phyloP scores from a whole-genome alignment of 2,888 invertebrate species.

The Clistopyga incitator region DNA sequence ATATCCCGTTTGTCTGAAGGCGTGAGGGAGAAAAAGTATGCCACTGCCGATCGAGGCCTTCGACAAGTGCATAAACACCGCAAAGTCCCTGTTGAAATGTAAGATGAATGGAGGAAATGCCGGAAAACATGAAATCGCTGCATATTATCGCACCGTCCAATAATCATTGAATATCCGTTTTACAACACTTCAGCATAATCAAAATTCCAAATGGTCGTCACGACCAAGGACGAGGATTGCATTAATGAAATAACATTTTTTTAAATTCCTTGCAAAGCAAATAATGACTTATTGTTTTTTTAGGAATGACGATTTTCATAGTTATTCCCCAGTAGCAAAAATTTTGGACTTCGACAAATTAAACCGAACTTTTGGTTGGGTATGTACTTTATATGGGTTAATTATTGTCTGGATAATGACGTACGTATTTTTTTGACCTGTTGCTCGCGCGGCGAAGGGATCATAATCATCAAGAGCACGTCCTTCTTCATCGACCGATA shows the following conservation, averaged over 20 bases:
- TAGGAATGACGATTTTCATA: too few relatives aligned
- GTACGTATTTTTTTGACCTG: constrained; percentile 88
- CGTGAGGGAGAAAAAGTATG: constrained; percentile 95
- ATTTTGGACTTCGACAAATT: too few relatives aligned
- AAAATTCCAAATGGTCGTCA: constrained; percentile 28
- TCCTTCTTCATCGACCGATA: constrained; percentile 36
- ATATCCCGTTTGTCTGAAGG: constrained; percentile 93
- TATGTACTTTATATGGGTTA: not conserved
- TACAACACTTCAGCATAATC: constrained; percentile 3
- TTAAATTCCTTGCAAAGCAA: not conserved
- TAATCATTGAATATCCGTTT: constrained; percentile 4
- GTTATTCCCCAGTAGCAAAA: too few relatives aligned
- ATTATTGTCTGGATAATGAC: constrained; percentile 66
- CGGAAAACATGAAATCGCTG: constrained; percentile 33
- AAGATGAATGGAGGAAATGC: constrained; percentile 33
- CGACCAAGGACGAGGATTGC: not conserved
- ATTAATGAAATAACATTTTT: not conserved
- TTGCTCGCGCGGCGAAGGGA: constrained; percentile 88
- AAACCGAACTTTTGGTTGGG: too few relatives aligned
- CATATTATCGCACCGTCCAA: constrained; percentile 33
- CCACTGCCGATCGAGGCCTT: constrained; percentile 97
- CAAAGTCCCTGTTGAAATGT: constrained; percentile 87
- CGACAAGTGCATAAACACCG: constrained; percentile 94
- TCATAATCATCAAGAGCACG: constrained; percentile 86
- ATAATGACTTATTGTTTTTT: too few relatives aligned